phyloP scores from a whole-genome alignment of 2,113 vertebrate species.

The Pongo abelii region DNA sequence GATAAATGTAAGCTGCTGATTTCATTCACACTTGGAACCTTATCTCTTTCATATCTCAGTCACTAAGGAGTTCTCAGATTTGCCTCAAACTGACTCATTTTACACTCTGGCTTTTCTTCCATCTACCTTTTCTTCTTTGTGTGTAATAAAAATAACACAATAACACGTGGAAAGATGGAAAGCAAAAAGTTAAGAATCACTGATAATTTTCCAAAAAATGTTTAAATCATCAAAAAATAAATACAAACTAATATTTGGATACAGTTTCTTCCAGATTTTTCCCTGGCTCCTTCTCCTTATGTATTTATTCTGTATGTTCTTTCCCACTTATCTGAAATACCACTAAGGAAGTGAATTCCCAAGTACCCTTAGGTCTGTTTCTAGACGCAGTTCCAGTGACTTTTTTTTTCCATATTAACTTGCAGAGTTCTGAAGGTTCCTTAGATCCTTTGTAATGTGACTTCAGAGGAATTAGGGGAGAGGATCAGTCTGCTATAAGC shows the following conservation, averaged over 20 bases:
- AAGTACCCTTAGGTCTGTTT: background rate
- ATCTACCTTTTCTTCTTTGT: background rate
- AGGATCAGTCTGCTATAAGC: background rate
- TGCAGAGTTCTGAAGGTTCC: background rate
- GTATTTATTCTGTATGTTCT: background rate
- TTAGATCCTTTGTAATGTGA: background rate
- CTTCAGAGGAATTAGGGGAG: background rate
- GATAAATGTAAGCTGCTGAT: background rate
- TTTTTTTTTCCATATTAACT: background rate
- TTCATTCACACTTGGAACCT: background rate
- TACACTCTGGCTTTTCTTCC: background rate
- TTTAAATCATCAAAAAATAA: background rate
- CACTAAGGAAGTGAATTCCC: background rate
- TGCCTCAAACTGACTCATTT: background rate
- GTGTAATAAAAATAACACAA: background rate
- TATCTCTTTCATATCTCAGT: background rate
- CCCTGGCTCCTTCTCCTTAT: background rate
- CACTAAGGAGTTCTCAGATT: background rate
- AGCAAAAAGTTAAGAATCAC: background rate
- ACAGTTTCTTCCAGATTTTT: background rate
- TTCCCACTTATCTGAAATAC: background rate
- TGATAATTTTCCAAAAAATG: background rate
- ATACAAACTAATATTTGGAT: background rate
- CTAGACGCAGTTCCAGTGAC: background rate
- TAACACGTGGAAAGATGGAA: background rate